Conservation (phyloP, 1,140 invertebrate species). For the Atta colombica region DNA sequence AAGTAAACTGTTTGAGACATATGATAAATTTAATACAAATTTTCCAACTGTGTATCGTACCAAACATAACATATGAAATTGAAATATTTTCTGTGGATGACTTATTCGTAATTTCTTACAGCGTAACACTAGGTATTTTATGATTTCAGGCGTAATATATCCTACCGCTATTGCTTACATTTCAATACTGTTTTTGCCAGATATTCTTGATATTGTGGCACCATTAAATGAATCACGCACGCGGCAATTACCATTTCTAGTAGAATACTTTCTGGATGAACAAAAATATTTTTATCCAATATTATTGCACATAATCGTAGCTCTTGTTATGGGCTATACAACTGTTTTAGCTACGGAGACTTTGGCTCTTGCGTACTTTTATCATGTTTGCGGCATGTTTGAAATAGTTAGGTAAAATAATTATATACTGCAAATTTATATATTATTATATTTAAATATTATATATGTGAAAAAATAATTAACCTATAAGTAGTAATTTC, state of each 20-base stretch:
- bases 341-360: constrained; percentile 44
- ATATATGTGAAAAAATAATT: not conserved
- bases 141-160: constrained; percentile 33
- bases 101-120: not conserved
- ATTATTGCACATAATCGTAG: constrained; percentile 11
- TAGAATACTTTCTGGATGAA: constrained; percentile 62
- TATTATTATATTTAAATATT: too few species aligned
- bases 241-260: not conserved
- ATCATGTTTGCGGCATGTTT: constrained; percentile 61
- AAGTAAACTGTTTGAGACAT: too few species aligned
- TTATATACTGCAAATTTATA: not conserved
- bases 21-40: too few species aligned
- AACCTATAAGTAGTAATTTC: not conserved
- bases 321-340: not conserved
- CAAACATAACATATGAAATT: not conserved
- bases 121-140: not conserved
- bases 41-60: not conserved
- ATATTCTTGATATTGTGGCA: constrained; percentile 41
- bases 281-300: constrained; percentile 64
- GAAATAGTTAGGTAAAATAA: constrained; percentile 61
- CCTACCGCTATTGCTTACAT: not conserved
- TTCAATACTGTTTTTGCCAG: constrained; percentile 12
- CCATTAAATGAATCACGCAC: constrained; percentile 63
- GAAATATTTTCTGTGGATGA: not conserved
- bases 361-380: constrained; percentile 39